These are phyloP conservation scores for Diplosoma virens DNA, from an alignment of 23 tunicate genomes.

Conservation along the genomic window DNA sequence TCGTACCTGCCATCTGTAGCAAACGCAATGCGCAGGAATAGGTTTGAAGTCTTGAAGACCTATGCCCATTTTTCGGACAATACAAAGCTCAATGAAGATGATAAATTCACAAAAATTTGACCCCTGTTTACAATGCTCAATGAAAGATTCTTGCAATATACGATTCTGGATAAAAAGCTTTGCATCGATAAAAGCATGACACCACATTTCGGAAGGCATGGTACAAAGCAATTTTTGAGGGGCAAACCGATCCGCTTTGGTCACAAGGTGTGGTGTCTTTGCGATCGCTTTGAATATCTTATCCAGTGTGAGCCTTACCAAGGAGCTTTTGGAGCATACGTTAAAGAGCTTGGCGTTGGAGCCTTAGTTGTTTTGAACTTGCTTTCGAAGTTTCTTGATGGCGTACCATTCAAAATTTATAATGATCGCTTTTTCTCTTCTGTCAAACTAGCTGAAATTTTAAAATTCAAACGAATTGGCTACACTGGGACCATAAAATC, in stretches of 20 bases:
- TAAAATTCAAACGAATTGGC: too few species aligned
- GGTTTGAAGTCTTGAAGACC: neutral
- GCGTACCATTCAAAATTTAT: neutral
- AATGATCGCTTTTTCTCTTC: neutral
- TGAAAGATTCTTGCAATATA: neutral
- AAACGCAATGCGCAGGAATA: neutral
- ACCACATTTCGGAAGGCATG: slow-evolving; percentile 4
- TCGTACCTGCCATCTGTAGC: slow-evolving; percentile 1
- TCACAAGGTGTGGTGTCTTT: neutral
- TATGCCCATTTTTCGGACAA: neutral
- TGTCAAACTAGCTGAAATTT: too few species aligned
- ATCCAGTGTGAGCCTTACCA: too few species aligned
- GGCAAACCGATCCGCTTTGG: neutral
- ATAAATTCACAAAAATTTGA: neutral
- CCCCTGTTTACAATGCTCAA: neutral
- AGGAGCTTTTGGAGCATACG: neutral
- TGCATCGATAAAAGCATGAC: neutral
- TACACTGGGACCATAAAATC: neutral
- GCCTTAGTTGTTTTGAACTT: too few species aligned
- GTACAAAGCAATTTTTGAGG: slow-evolving; percentile 2
- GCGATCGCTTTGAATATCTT: too few species aligned
- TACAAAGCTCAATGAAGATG: neutral
- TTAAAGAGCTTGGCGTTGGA: neutral
- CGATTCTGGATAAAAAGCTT: neutral
- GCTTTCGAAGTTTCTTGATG: too few species aligned